phyloP scores from a whole-genome alignment of 2,797 vertebrate species.

The Caiman crocodilus region DNA sequence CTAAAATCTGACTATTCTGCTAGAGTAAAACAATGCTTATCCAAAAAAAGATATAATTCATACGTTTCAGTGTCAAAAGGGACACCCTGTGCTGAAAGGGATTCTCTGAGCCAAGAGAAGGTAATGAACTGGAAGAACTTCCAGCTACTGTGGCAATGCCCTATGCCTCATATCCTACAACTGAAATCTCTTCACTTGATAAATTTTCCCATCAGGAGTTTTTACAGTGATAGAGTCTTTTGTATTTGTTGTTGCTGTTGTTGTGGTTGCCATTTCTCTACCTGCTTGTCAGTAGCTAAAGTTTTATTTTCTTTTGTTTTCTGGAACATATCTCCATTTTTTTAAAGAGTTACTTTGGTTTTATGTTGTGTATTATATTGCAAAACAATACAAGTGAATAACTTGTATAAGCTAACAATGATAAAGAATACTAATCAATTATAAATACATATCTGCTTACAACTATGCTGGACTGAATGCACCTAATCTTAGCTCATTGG shows the following conservation, averaged over 20 bases:
- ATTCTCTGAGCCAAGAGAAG: neutral
- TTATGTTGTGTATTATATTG: neutral
- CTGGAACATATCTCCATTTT: neutral
- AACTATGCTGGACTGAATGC: neutral
- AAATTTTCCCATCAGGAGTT: neutral
- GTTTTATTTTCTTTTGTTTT: neutral
- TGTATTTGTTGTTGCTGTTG: neutral
- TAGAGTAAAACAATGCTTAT: neutral
- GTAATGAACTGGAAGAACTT: neutral
- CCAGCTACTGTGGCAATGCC: neutral
- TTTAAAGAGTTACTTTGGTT: neutral
- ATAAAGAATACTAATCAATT: neutral
- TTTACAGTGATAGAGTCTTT: neutral
- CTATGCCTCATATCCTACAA: neutral
- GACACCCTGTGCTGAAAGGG: neutral
- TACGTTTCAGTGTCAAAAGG: neutral
- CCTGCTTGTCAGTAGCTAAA: neutral
- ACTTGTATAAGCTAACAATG: neutral
- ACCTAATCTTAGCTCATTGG: neutral
- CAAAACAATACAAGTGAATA: neutral
- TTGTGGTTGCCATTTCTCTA: fast-evolving
- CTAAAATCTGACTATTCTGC: neutral
- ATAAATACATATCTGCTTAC: neutral
- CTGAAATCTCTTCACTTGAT: neutral
- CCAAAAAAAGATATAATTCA: neutral